phyloP scores from a whole-genome alignment of 2,797 vertebrate species.

The Pipistrellus kuhlii region DNA sequence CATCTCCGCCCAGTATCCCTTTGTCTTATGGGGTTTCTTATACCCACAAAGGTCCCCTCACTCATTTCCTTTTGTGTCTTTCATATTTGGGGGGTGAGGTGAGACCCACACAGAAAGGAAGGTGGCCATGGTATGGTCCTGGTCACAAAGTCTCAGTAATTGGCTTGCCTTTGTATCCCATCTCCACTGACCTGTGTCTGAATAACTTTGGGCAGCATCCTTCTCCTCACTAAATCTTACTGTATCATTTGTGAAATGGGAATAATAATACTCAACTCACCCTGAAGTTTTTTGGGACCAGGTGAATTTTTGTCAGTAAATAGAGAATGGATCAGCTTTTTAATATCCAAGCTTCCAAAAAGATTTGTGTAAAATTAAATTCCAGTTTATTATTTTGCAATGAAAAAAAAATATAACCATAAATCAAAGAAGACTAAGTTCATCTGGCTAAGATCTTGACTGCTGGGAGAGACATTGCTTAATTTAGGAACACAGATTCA shows the following conservation, averaged over 20 bases:
- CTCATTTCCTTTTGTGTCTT: not conserved
- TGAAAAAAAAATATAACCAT: not conserved
- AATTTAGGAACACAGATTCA: not conserved
- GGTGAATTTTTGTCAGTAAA: not conserved
- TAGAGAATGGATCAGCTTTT: not conserved
- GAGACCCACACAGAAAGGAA: not conserved
- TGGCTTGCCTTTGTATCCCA: not conserved
- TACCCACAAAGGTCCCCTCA: fast-evolving
- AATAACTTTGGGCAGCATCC: not conserved
- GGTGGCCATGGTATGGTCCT: not conserved
- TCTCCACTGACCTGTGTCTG: not conserved
- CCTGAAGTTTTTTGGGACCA: not conserved
- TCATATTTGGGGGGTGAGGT: fast-evolving
- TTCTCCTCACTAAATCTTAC: not conserved
- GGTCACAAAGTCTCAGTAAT: not conserved
- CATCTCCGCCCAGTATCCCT: not conserved
- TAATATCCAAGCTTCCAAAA: not conserved
- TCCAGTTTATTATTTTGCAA: not conserved
- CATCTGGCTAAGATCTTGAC: not conserved
- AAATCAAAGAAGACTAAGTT: not conserved
- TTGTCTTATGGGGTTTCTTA: not conserved
- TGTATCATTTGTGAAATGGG: not conserved
- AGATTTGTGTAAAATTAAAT: not conserved
- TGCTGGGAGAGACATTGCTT: not conserved
- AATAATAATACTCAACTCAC: not conserved